Evolutionary conservation across 2,888 invertebrate genomes (phyloP).

Genomic region (Ectemnius continuus): DNA sequence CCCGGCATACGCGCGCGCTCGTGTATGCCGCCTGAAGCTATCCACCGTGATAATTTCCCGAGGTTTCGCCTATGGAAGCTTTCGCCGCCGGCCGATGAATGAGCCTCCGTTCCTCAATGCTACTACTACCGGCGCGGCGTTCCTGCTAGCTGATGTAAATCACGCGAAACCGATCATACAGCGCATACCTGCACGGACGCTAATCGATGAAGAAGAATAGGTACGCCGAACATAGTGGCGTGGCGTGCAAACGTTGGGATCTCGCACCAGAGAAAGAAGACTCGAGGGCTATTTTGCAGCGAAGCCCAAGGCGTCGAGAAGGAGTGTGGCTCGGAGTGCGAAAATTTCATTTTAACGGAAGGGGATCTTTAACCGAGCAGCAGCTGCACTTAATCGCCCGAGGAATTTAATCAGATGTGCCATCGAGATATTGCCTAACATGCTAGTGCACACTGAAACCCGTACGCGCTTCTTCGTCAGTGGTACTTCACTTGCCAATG

Average conservation of each 20-base stretch:
- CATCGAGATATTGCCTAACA: not conserved
- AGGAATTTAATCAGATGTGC: constrained; percentile 31
- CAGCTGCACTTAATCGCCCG: constrained; percentile 22
- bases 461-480: not conserved
- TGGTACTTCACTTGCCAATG: not conserved
- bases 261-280: not conserved
- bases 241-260: not conserved
- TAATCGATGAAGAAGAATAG: not conserved
- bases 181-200: not conserved
- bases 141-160: not conserved
- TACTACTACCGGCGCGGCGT: too few relatives aligned
- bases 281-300: not conserved
- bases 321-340: not conserved
- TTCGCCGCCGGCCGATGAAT: too few relatives aligned
- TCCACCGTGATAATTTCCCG: constrained; percentile 12
- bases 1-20: constrained; percentile 3
- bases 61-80: not conserved
- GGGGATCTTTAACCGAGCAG: constrained; percentile 26
- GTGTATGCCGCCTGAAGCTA: constrained; percentile 26
- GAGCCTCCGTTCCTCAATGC: too few relatives aligned
- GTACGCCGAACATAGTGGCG: not conserved
- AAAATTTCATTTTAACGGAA: constrained; percentile 31
- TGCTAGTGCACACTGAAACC: not conserved
- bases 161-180: not conserved
- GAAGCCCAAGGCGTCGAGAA: too few relatives aligned